phyloP scores from a whole-genome alignment of 2,888 invertebrate species.

The Nemotelus pantherinus region DNA sequence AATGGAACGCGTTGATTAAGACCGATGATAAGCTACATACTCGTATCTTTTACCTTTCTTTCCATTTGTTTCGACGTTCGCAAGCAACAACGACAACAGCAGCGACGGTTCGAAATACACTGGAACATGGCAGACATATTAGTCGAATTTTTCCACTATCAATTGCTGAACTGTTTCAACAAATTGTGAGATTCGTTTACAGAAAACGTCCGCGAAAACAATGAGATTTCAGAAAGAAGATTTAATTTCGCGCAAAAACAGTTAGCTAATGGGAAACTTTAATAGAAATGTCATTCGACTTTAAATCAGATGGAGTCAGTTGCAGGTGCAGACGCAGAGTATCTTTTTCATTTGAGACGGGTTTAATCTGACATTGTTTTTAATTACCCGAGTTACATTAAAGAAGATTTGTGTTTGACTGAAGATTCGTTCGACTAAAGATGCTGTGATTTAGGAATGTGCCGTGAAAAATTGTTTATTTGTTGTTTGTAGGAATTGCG shows the following conservation, averaged over 20 bases:
- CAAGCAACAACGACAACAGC: not conserved
- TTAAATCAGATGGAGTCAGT: not conserved
- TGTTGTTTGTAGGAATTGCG: too few species aligned
- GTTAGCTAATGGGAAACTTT: constrained; percentile 30
- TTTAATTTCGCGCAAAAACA: constrained; percentile 19
- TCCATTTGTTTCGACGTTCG: not conserved
- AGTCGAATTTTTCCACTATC: not conserved
- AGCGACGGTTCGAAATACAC: not conserved
- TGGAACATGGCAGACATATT: constrained; percentile 1
- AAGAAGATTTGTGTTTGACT: too few species aligned
- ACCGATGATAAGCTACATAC: constrained; percentile 14
- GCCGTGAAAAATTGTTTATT: too few species aligned
- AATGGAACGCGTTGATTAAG: constrained; percentile 34
- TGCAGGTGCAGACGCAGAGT: not conserved
- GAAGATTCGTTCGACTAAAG: too few species aligned
- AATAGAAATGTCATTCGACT: constrained; percentile 24
- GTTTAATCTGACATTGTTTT: too few species aligned
- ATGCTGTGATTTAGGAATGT: too few species aligned
- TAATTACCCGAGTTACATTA: too few species aligned
- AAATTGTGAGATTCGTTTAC: constrained; percentile 24
- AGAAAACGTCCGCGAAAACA: constrained; percentile 14
- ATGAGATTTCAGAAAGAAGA: constrained; percentile 18
- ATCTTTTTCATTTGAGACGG: too few species aligned
- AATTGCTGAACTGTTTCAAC: constrained; percentile 22
- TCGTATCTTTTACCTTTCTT: constrained; percentile 21